A percentile compares a stretch with the other conserved stretches of the same genome.
Conservation (phyloP, 2,113 vertebrate species). For the Istiophorus platypterus region DNA sequence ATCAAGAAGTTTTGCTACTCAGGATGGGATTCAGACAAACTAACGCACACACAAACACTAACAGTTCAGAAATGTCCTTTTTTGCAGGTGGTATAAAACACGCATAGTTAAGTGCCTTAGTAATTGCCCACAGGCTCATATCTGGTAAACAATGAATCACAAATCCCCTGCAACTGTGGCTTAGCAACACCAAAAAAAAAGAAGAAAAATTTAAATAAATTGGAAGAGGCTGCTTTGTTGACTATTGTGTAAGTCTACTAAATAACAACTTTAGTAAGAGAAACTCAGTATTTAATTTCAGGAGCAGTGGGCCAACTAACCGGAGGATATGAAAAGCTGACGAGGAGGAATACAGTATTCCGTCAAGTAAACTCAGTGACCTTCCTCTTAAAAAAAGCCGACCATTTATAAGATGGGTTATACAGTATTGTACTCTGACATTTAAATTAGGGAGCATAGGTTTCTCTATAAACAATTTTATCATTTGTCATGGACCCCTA, state of each 20-base stretch:
- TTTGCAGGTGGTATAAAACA: slow-evolving; percentile 64
- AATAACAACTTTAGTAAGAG: slow-evolving; percentile 16
- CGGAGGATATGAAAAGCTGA: slow-evolving; percentile 42
- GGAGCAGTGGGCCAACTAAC: slow-evolving; percentile 23
- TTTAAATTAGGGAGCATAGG: neutral
- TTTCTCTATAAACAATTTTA: neutral
- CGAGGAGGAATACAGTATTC: slow-evolving; percentile 57
- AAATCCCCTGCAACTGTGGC: slow-evolving; percentile 45
- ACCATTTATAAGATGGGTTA: neutral
- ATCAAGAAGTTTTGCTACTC: slow-evolving; percentile 66
- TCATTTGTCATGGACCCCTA: neutral
- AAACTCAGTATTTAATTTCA: slow-evolving; percentile 15
- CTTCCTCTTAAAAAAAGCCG: slow-evolving; percentile 32
- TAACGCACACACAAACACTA: neutral
- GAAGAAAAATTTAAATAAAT: neutral
- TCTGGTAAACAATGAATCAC: slow-evolving; percentile 63
- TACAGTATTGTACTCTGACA: neutral
- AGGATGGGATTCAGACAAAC: slow-evolving; percentile 41
- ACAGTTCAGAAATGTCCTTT: slow-evolving; percentile 48
- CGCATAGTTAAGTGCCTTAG: slow-evolving; percentile 44
- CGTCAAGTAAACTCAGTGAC: slow-evolving; percentile 43
- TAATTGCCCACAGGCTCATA: slow-evolving; percentile 63
- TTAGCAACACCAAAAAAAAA: slow-evolving; percentile 45
- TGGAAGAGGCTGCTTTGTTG: slow-evolving; percentile 18
- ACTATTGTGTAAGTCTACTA: slow-evolving; percentile 13